A percentile compares a stretch with the other conserved stretches of the same genome.
Evolutionary conservation across 1,140 invertebrate genomes (phyloP).

Genomic region (Calephelis nemesis): DNA sequence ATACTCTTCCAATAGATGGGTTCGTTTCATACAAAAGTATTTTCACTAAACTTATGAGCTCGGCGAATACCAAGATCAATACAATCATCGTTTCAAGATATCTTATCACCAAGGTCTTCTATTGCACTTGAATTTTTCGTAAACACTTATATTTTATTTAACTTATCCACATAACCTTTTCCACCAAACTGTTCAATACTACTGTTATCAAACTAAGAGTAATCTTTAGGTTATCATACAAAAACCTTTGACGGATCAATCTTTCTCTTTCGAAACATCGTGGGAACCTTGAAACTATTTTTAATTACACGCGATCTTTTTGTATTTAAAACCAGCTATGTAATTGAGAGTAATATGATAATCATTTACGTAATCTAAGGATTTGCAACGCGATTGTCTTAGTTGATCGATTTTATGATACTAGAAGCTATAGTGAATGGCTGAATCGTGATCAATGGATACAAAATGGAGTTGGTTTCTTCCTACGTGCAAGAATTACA

Average conservation of each 20-base stretch:
- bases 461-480: not conserved
- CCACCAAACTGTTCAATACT: slow-evolving; percentile 26
- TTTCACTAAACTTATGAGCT: slow-evolving; percentile 4
- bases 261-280: slow-evolving; percentile 32
- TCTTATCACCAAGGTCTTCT: slow-evolving; percentile 6
- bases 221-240: slow-evolving; percentile 55
- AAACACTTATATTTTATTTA: slow-evolving; percentile 13
- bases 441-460: not conserved
- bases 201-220: slow-evolving; percentile 39
- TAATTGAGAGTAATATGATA: slow-evolving; percentile 14
- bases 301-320: slow-evolving; percentile 48
- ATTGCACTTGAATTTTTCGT: not conserved
- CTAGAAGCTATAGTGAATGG: not conserved
- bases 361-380: slow-evolving; percentile 13
- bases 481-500: not conserved
- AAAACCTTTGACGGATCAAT: slow-evolving; percentile 11
- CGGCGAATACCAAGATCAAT: not conserved
- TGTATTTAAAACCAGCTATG: slow-evolving; percentile 26
- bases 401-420: not conserved
- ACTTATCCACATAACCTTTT: slow-evolving; percentile 38
- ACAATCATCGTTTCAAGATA: not conserved
- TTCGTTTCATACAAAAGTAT: slow-evolving; percentile 6
- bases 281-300: slow-evolving; percentile 53
- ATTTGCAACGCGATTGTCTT: not conserved
- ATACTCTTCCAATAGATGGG: not conserved